Evolutionary conservation across 2,888 invertebrate species (phyloP).

Genomic region (Eupithecia centaureata): DNA sequence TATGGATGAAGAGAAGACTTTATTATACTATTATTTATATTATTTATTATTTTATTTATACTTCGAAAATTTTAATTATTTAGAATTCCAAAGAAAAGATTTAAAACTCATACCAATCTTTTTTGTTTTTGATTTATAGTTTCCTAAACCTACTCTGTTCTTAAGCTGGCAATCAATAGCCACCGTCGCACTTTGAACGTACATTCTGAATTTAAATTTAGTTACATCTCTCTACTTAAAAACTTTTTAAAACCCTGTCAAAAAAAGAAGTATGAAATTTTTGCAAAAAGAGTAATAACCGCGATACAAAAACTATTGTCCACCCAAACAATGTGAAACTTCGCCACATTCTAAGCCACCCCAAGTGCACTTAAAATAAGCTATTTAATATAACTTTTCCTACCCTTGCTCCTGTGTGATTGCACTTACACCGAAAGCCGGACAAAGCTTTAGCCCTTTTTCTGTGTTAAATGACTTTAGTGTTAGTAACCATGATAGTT

Average conservation of each 20-base stretch:
- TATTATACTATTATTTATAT: too few species aligned
- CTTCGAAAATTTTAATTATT: too few species aligned
- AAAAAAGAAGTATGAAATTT: background rate
- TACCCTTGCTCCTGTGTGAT: constrained; percentile 20
- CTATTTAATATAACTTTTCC: constrained; percentile 38
- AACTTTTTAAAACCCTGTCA: background rate
- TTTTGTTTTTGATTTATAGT: background rate
- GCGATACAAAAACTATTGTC: constrained; percentile 17
- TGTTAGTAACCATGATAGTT: too few species aligned
- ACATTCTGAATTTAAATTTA: constrained; percentile 13
- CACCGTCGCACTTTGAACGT: background rate
- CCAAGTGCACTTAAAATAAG: constrained; percentile 34
- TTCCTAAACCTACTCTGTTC: background rate
- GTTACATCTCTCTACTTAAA: too few species aligned
- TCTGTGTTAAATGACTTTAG: too few species aligned
- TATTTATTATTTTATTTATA: too few species aligned
- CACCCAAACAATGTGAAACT: constrained; percentile 23
- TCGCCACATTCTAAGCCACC: constrained; percentile 30
- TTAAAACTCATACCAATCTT: too few species aligned
- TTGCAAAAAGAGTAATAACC: constrained; percentile 1
- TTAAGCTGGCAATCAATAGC: background rate
- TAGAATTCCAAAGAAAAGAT: too few species aligned
- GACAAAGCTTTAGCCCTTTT: background rate
- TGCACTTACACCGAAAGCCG: constrained; percentile 19
- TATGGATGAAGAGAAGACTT: too few species aligned